A percentile compares a stretch with the other conserved stretches of the same genome.
Conservation (phyloP, 2,797 vertebrate genomes). For the Eutrigla gurnardus region DNA sequence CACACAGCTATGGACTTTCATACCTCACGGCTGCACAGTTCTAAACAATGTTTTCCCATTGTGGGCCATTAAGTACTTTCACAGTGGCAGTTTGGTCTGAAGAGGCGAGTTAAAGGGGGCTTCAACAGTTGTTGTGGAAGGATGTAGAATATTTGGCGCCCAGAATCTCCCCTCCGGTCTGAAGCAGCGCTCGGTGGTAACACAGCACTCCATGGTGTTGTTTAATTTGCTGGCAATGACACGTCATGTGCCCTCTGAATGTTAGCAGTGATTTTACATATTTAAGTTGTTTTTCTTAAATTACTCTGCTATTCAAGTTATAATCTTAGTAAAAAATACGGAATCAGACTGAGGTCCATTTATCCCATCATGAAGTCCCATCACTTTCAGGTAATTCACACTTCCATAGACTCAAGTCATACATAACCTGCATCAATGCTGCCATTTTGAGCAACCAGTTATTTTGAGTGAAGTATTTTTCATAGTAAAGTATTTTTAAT, state of each 20-base stretch:
- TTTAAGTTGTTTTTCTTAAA: slow-evolving; percentile 20
- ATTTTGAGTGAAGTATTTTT: too few relatives aligned
- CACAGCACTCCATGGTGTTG: slow-evolving; percentile 21
- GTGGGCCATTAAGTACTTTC: slow-evolving; percentile 70
- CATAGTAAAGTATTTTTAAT: neutral
- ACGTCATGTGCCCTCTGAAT: neutral
- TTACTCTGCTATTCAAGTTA: neutral
- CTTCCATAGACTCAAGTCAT: too few relatives aligned
- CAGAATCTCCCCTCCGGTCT: slow-evolving; percentile 57
- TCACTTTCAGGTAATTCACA: too few relatives aligned
- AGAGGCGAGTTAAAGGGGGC: slow-evolving; percentile 70
- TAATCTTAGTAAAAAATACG: neutral
- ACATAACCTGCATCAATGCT: too few relatives aligned
- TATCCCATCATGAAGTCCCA: too few relatives aligned
- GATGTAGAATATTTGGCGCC: slow-evolving; percentile 59
- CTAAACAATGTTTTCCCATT: slow-evolving; percentile 73
- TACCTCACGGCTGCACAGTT: slow-evolving; percentile 58
- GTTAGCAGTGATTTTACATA: slow-evolving; percentile 4
- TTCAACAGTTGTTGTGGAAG: slow-evolving; percentile 69
- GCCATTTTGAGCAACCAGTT: too few relatives aligned
- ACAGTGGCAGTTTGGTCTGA: slow-evolving; percentile 67
- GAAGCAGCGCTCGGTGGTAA: slow-evolving; percentile 43
- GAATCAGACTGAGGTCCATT: too few relatives aligned
- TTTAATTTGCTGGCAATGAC: slow-evolving; percentile 27
- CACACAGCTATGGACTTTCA: slow-evolving; percentile 47